These are phyloP conservation scores for Drosophila oshimai DNA, from an alignment of 1,140 invertebrate genomes.

Conservation along the genomic window DNA sequence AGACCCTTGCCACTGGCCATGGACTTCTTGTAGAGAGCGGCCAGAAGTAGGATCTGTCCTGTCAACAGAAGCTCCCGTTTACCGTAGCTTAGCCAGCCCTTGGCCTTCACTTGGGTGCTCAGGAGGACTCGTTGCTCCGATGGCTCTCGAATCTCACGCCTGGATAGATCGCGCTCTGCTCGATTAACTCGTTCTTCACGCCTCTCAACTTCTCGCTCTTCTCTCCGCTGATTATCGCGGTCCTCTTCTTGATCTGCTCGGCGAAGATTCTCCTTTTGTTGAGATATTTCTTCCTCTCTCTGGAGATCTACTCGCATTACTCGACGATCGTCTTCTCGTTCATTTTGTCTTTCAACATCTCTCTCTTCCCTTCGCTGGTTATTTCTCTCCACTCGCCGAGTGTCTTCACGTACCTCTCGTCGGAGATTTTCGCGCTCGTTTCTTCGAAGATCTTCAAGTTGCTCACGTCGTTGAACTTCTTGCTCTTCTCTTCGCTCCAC, in stretches of 20 bases:
- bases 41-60: slow-evolving; percentile 41
- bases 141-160: background rate
- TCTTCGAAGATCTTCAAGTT: background rate
- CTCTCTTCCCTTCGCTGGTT: background rate
- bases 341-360: background rate
- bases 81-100: slow-evolving; percentile 21
- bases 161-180: too few relatives aligned
- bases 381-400: background rate
- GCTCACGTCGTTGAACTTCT: background rate
- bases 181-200: background rate
- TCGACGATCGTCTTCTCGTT: background rate
- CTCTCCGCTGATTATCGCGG: background rate
- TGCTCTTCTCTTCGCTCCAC: background rate
- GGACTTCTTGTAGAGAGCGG: slow-evolving; percentile 47
- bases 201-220: background rate
- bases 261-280: background rate
- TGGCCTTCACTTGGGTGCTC: background rate
- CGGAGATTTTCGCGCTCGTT: background rate
- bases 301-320: background rate
- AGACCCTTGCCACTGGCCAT: slow-evolving; percentile 44
- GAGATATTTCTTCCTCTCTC: background rate
- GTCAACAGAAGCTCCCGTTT: slow-evolving; percentile 47
- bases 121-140: background rate
- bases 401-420: background rate
- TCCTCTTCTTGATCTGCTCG: background rate